Conservation (phyloP, 2,113 vertebrate genomes). For the Menura novaehollandiae region DNA sequence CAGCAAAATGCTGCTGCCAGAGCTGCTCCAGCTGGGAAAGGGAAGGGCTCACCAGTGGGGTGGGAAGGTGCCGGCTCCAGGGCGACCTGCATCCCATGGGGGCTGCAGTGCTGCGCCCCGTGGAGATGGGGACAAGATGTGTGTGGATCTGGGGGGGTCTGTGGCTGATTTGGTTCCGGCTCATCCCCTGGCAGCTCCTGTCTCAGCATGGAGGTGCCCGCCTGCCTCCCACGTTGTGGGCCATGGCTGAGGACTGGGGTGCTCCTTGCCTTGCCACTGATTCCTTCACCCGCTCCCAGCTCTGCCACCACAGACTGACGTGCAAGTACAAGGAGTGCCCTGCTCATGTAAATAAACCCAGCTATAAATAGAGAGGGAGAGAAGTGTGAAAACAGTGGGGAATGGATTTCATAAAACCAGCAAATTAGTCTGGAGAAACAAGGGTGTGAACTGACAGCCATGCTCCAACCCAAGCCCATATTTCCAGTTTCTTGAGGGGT, state of each 20-base stretch:
- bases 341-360: conserved; percentile 38
- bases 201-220: accelerated
- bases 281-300: not conserved
- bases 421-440: conserved; percentile 64
- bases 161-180: accelerated
- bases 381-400: conserved; percentile 66
- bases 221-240: not conserved
- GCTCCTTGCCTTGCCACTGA: not conserved
- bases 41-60: not conserved
- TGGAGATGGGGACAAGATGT: accelerated
- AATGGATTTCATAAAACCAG: conserved; percentile 54
- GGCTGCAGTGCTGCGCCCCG: accelerated
- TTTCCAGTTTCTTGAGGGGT: conserved; percentile 1
- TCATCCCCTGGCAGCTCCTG: accelerated
- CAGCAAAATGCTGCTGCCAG: accelerated
- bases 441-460: conserved; percentile 51
- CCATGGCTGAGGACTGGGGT: not conserved
- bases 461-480: not conserved
- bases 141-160: not conserved
- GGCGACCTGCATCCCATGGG: accelerated
- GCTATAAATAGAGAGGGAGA: conserved; percentile 68
- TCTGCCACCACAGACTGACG: not conserved
- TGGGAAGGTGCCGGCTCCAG: not conserved
- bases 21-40: not conserved
- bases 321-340: conserved; percentile 37